phyloP scores from a whole-genome alignment of 2,113 vertebrate genomes.

The Pelusios castaneus region DNA sequence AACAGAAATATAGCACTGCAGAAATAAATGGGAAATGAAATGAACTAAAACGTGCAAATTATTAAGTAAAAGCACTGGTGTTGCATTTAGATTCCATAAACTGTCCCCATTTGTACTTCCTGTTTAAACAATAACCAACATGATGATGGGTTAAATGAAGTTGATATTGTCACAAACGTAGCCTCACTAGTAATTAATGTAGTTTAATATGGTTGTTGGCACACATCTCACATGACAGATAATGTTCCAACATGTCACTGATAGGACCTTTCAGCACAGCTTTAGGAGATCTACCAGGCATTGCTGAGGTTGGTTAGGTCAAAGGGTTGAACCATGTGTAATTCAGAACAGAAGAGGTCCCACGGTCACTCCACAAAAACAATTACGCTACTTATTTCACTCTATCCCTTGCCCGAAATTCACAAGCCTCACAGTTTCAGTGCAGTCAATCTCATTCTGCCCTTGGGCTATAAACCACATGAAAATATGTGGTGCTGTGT shows the following conservation, averaged over 20 bases:
- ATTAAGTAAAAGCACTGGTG: constrained; percentile 53
- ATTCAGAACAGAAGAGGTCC: constrained; percentile 86
- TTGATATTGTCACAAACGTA: constrained; percentile 66
- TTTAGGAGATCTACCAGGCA: constrained; percentile 78
- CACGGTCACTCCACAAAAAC: constrained; percentile 84
- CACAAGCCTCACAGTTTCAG: constrained; percentile 80
- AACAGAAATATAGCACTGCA: not conserved
- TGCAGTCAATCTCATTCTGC: constrained; percentile 76
- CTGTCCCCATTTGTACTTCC: constrained; percentile 65
- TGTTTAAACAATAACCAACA: constrained; percentile 70
- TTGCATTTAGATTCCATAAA: constrained; percentile 56
- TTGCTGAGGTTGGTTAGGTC: constrained; percentile 79
- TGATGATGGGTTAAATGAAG: constrained; percentile 69
- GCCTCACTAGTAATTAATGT: constrained; percentile 70
- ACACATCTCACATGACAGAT: constrained; percentile 81
- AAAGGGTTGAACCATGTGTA: constrained; percentile 86
- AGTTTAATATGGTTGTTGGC: constrained; percentile 76
- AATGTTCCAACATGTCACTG: constrained; percentile 81
- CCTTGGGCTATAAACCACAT: constrained; percentile 78
- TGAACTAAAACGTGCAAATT: constrained; percentile 31
- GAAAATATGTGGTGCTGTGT: constrained; percentile 87
- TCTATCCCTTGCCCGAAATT: constrained; percentile 78
- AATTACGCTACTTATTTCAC: constrained; percentile 85
- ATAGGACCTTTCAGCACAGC: constrained; percentile 78
- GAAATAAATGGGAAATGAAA: constrained; percentile 23